These are phyloP conservation scores for Clostera curtula DNA, from an alignment of 2,888 invertebrate species.

Conservation along the genomic window DNA sequence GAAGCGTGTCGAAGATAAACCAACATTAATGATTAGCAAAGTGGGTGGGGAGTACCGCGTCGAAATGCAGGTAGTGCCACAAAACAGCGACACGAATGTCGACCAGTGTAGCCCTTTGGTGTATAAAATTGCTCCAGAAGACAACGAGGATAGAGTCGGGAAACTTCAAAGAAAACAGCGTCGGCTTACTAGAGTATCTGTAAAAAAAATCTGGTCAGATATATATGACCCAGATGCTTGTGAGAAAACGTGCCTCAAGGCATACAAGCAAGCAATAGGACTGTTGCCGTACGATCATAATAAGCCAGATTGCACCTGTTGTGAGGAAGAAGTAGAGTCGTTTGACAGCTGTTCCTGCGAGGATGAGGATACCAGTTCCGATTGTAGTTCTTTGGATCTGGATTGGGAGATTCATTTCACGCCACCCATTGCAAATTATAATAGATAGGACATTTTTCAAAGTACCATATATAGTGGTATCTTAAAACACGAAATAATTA, in stretches of 20 bases:
- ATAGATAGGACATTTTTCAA: not conserved
- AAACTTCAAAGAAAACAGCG: constrained; percentile 26
- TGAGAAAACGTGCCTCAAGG: constrained; percentile 37
- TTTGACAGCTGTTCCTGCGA: constrained; percentile 31
- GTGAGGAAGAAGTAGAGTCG: constrained; percentile 12
- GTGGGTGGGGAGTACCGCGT: constrained; percentile 47
- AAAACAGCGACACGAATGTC: constrained; percentile 18
- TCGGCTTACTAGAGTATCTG: constrained; percentile 29
- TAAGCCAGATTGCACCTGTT: constrained; percentile 25
- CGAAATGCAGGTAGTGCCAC: constrained; percentile 41
- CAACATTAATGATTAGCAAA: constrained; percentile 46
- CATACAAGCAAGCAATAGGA: constrained; percentile 43
- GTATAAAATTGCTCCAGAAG: constrained; percentile 41
- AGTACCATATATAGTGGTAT: too few relatives aligned
- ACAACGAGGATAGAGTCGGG: constrained; percentile 36
- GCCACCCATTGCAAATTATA: constrained; percentile 33
- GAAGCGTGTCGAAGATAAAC: constrained; percentile 40
- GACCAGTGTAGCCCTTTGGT: constrained; percentile 38
- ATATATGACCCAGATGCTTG: constrained; percentile 44
- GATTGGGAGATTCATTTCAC: constrained; percentile 64
- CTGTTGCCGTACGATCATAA: constrained; percentile 25
- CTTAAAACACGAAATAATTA: too few relatives aligned
- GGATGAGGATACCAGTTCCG: constrained; percentile 32
- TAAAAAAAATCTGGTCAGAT: constrained; percentile 36
- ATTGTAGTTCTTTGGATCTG: constrained; percentile 45